These are phyloP conservation scores for Halcyon senegalensis DNA, from an alignment of 2,113 vertebrate genomes.

Conservation along the genomic window DNA sequence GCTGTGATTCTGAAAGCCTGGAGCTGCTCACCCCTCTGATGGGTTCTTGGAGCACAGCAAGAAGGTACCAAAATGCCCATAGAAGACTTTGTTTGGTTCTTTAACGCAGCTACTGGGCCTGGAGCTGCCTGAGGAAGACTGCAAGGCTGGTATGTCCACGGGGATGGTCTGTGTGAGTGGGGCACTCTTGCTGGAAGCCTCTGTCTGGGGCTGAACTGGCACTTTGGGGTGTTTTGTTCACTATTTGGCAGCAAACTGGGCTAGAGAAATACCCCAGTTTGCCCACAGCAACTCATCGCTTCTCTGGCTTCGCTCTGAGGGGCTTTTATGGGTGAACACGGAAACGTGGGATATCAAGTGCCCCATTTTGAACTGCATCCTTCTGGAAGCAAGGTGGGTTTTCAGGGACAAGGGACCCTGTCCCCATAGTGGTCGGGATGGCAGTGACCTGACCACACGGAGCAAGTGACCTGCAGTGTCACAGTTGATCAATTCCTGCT, in stretches of 20 bases:
- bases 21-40: background rate
- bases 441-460: background rate
- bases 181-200: background rate
- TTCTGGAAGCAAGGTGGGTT: background rate
- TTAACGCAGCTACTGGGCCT: rapidly evolving
- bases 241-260: too few relatives aligned
- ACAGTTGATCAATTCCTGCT: background rate
- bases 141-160: rapidly evolving
- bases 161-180: background rate
- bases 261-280: background rate
- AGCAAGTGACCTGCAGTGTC: background rate
- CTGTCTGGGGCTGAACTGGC: background rate
- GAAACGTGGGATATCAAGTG: background rate
- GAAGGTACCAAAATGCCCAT: background rate
- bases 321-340: background rate
- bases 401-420: rapidly evolving
- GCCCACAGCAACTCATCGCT: background rate
- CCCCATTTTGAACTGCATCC: background rate
- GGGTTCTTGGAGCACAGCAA: background rate
- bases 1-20: background rate
- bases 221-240: background rate
- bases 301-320: background rate
- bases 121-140: background rate
- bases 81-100: background rate
- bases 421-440: background rate